A percentile compares a stretch with the other conserved stretches of the same genome.
These are phyloP conservation scores for Microcebus ravelobensis DNA, from an alignment of 2,113 vertebrate genomes.

Conservation along the genomic window DNA sequence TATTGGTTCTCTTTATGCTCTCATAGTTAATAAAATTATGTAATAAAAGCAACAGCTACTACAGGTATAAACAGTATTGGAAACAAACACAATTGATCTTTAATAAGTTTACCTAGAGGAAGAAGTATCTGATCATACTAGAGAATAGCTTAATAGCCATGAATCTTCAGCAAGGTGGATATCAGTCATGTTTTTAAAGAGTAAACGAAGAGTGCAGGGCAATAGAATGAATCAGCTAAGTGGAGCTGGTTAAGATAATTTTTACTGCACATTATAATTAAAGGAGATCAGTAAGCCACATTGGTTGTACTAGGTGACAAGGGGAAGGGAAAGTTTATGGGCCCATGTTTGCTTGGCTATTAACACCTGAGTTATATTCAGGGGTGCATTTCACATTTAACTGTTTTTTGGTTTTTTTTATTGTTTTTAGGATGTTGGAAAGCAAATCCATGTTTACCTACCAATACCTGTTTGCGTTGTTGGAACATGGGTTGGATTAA, in stretches of 20 bases:
- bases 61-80: background rate
- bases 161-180: background rate
- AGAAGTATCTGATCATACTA: background rate
- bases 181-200: slow-evolving; percentile 16
- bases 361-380: slow-evolving; percentile 25
- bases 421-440: background rate
- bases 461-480: background rate
- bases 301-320: background rate
- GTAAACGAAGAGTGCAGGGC: background rate
- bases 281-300: background rate
- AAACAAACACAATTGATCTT: slow-evolving; percentile 20
- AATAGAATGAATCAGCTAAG: background rate
- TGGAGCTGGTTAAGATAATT: background rate
- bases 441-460: slow-evolving; percentile 40
- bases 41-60: background rate
- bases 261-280: background rate
- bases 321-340: background rate
- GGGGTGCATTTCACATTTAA: background rate
- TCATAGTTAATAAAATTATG: background rate
- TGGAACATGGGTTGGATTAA: slow-evolving; percentile 42
- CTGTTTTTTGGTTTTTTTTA: slow-evolving; percentile 29
- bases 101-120: background rate
- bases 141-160: background rate
- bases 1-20: background rate
- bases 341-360: background rate